Percentiles rank a stretch among this genome's conserved stretches.
Evolutionary conservation across 2,113 vertebrate genomes (phyloP).

Genomic region (Puffinus mauretanicus): DNA sequence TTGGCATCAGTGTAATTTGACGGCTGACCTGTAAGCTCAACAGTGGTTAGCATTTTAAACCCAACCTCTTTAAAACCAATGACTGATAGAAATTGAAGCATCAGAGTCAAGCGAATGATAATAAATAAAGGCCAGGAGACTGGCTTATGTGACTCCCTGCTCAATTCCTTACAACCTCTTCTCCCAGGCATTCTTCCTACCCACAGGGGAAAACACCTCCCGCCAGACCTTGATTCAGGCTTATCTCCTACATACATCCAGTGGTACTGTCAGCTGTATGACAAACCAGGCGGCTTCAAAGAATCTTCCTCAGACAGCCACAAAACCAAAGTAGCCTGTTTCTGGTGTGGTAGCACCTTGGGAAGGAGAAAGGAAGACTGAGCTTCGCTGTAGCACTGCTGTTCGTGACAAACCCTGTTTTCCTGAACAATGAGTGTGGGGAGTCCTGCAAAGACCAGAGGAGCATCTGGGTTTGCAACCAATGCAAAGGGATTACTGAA

Average conservation of each 20-base stretch:
- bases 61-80: not conserved
- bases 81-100: not conserved
- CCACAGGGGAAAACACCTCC: not conserved
- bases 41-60: not conserved
- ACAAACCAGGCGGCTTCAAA: not conserved
- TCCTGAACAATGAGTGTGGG: not conserved
- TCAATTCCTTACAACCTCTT: not conserved
- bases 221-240: not conserved
- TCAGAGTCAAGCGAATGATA: not conserved
- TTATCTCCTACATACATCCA: not conserved
- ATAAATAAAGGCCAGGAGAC: not conserved
- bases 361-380: not conserved
- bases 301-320: not conserved
- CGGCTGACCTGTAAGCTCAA: not conserved
- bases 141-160: not conserved
- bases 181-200: not conserved
- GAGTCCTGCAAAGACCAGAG: not conserved
- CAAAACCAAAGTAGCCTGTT: not conserved
- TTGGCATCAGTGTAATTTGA: not conserved
- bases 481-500: not conserved
- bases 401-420: accelerated
- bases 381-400: not conserved
- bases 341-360: not conserved
- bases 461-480: not conserved
- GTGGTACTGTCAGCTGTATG: not conserved